A percentile compares a stretch with the other conserved stretches of the same genome.
Conservation (phyloP, 2,113 vertebrate genomes). For the Raphicerus campestris region DNA sequence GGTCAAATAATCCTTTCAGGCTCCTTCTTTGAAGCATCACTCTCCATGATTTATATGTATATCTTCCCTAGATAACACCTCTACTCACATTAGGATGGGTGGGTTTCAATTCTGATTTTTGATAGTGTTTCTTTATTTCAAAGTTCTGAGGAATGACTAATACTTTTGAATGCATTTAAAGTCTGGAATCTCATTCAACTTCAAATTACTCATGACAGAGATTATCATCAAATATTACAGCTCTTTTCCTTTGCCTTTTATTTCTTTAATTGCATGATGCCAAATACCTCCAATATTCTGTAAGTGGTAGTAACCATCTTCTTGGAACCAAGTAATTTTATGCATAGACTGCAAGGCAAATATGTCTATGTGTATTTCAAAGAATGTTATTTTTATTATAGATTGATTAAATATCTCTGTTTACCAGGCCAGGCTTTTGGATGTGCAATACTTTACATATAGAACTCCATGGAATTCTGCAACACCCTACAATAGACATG, state of each 20-base stretch:
- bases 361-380: background rate
- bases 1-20: slow-evolving; percentile 33
- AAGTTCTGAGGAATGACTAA: slow-evolving; percentile 38
- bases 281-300: background rate
- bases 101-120: background rate
- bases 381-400: background rate
- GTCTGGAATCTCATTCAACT: slow-evolving; percentile 31
- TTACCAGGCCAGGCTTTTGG: fast-evolving
- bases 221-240: slow-evolving; percentile 25
- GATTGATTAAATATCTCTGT: background rate
- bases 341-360: background rate
- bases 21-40: background rate
- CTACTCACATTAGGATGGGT: background rate
- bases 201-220: slow-evolving; percentile 46
- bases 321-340: background rate
- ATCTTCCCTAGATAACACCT: background rate
- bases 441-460: background rate
- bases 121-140: slow-evolving; percentile 2
- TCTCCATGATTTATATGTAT: background rate
- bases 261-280: background rate
- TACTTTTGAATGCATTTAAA: slow-evolving; percentile 11
- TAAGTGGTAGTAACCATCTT: background rate
- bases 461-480: background rate
- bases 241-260: slow-evolving; percentile 29
- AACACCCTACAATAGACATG: background rate